A percentile compares a stretch with the other conserved stretches of the same genome.
phyloP scores from a whole-genome alignment of 2,797 vertebrate genomes.

The Sebastes vulpes region DNA sequence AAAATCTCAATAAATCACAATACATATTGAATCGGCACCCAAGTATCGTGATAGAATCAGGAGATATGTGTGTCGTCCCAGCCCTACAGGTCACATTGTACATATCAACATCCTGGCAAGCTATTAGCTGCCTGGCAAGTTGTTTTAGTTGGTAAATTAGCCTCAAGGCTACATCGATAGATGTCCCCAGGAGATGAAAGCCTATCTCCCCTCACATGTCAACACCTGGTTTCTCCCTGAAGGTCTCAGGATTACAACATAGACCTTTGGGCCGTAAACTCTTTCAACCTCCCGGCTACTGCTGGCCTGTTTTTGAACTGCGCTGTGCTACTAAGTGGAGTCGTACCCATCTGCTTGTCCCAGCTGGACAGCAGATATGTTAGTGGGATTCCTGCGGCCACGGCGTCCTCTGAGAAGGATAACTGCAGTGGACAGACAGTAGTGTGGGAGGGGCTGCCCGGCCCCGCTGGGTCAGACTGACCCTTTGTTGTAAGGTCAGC shows the following conservation, averaged over 20 bases:
- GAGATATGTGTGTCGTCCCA: background rate
- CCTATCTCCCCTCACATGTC: slow-evolving; percentile 21
- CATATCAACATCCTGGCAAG: background rate
- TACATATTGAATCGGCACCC: no score
- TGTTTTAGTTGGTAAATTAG: background rate
- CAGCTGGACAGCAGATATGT: slow-evolving; percentile 53
- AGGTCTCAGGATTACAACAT: slow-evolving; percentile 7
- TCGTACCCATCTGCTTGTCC: slow-evolving; percentile 46
- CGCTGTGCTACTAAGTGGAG: background rate
- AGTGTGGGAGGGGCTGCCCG: slow-evolving; percentile 21
- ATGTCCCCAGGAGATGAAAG: background rate
- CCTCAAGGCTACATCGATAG: slow-evolving; percentile 7
- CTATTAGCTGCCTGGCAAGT: background rate
- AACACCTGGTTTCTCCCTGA: slow-evolving; percentile 29
- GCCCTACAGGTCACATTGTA: background rate
- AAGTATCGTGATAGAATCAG: background rate
- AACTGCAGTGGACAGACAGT: slow-evolving; percentile 15
- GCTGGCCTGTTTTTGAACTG: slow-evolving; percentile 14
- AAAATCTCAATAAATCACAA: no score
- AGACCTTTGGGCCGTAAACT: slow-evolving; percentile 6
- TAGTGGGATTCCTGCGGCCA: slow-evolving; percentile 16
- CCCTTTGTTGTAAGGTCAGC: slow-evolving; percentile 38
- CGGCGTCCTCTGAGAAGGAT: slow-evolving; percentile 27
- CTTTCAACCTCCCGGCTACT: slow-evolving; percentile 13
- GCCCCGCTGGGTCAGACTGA: slow-evolving; percentile 31